These are phyloP conservation scores for Trinectes maculatus DNA, from an alignment of 2,113 vertebrate genomes.

Conservation along the genomic window DNA sequence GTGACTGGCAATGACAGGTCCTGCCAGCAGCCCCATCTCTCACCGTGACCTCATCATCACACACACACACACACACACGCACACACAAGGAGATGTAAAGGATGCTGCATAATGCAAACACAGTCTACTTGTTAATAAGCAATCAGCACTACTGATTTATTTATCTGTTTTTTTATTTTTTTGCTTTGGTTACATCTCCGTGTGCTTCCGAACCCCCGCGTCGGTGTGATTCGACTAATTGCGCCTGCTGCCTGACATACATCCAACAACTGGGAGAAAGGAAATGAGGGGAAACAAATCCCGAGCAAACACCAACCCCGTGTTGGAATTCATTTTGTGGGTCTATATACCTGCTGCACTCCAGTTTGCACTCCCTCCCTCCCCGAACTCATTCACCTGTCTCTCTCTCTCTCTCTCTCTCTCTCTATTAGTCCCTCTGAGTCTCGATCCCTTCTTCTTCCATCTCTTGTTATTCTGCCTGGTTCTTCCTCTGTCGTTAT, in stretches of 20 bases:
- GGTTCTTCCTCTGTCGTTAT: constrained; percentile 11
- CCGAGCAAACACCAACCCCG: constrained; percentile 18
- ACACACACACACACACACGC: not conserved
- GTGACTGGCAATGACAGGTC: constrained; percentile 75
- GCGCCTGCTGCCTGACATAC: constrained; percentile 53
- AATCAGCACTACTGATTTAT: constrained; percentile 53
- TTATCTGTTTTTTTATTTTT: constrained; percentile 6
- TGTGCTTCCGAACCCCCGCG: constrained; percentile 57
- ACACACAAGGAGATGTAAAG: constrained; percentile 9
- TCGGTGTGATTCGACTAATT: constrained; percentile 75
- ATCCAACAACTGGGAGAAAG: constrained; percentile 46
- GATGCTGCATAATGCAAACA: constrained; percentile 51
- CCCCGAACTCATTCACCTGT: constrained; percentile 13
- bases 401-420: constrained; percentile 18
- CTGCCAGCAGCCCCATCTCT: constrained; percentile 66
- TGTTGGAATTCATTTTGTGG: constrained; percentile 33
- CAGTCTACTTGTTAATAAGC: constrained; percentile 68
- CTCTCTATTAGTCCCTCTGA: constrained; percentile 33
- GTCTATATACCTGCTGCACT: not conserved
- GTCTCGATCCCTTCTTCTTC: constrained; percentile 3
- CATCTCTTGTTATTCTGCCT: constrained; percentile 31
- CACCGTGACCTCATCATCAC: constrained; percentile 68
- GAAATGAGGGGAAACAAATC: constrained; percentile 60
- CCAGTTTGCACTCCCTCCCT: constrained; percentile 15
- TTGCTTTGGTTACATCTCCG: constrained; percentile 43